These are phyloP conservation scores for Aleiodes testaceus DNA, from an alignment of 2,888 invertebrate genomes.

Conservation along the genomic window DNA sequence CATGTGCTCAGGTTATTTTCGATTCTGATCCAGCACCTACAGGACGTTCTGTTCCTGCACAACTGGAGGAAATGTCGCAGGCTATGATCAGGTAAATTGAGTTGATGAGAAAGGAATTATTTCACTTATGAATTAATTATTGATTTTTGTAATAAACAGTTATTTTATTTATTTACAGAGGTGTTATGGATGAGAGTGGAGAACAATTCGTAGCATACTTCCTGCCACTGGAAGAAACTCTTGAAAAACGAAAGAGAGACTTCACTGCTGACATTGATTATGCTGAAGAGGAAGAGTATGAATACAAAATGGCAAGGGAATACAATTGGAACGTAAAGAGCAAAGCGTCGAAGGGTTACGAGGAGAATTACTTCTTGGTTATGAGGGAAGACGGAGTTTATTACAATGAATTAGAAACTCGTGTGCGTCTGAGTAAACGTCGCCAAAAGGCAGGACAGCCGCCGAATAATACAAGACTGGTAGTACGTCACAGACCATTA, in stretches of 20 bases:
- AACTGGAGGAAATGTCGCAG: constrained; percentile 98
- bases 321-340: constrained; percentile 99
- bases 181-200: constrained; percentile 99
- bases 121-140: too few relatives aligned
- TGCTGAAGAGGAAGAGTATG: constrained; percentile 93
- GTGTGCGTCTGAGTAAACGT: constrained; percentile 94
- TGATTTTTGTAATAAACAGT: background rate
- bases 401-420: constrained; percentile 96
- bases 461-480: constrained; percentile 85
- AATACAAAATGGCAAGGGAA: constrained; percentile 97
- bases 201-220: constrained; percentile 99
- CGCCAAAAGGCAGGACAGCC: constrained; percentile 84
- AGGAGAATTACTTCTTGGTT: constrained; percentile 98
- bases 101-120: background rate
- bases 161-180: constrained; percentile 76
- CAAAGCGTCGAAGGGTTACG: constrained; percentile 94
- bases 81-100: constrained; percentile 92
- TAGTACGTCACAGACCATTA: constrained; percentile 92
- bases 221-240: constrained; percentile 93
- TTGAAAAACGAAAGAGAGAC: constrained; percentile 91
- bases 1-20: constrained; percentile 98
- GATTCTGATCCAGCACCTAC: constrained; percentile 97
- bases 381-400: constrained; percentile 90
- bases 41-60: constrained; percentile 88
- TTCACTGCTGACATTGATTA: constrained; percentile 84